Evolutionary conservation across 2,888 invertebrate genomes (phyloP).

Genomic region (Sarcophaga rosellei): DNA sequence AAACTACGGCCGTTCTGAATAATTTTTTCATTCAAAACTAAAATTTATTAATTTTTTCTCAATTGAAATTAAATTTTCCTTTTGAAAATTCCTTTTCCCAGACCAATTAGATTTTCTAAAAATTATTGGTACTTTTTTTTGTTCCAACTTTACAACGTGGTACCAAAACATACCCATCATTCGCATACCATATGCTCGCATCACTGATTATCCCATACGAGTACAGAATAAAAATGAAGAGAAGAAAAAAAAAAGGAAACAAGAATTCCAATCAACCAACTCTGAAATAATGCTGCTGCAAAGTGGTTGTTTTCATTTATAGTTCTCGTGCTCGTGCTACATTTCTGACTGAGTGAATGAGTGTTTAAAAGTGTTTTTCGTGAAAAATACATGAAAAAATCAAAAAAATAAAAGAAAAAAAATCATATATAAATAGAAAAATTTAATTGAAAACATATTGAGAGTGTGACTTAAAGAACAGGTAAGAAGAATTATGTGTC

Average conservation of each 20-base stretch:
- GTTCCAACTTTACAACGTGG: neutral
- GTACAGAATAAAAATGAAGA: neutral
- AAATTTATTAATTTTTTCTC: too few species aligned
- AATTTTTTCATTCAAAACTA: too few species aligned
- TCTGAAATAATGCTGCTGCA: slow-evolving; percentile 1
- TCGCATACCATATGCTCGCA: neutral
- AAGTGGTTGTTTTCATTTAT: slow-evolving; percentile 63
- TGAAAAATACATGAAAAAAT: too few species aligned
- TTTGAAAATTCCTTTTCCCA: too few species aligned
- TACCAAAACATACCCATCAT: neutral
- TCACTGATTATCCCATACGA: neutral
- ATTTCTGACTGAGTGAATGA: slow-evolving; percentile 8
- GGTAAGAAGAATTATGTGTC: slow-evolving; percentile 15
- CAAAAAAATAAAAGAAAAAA: slow-evolving; percentile 4
- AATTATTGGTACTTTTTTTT: neutral
- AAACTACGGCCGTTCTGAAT: too few species aligned
- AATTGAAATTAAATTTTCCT: too few species aligned
- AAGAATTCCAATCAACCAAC: slow-evolving; percentile 34
- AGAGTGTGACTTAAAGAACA: neutral
- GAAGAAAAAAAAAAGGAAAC: slow-evolving; percentile 16
- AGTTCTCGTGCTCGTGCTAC: slow-evolving; percentile 50
- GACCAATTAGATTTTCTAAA: too few species aligned
- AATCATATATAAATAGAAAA: neutral
- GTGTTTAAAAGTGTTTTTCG: slow-evolving; percentile 37
- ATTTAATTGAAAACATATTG: neutral